Conservation (phyloP, 2,888 invertebrate species). For the Cloeon dipterum region DNA sequence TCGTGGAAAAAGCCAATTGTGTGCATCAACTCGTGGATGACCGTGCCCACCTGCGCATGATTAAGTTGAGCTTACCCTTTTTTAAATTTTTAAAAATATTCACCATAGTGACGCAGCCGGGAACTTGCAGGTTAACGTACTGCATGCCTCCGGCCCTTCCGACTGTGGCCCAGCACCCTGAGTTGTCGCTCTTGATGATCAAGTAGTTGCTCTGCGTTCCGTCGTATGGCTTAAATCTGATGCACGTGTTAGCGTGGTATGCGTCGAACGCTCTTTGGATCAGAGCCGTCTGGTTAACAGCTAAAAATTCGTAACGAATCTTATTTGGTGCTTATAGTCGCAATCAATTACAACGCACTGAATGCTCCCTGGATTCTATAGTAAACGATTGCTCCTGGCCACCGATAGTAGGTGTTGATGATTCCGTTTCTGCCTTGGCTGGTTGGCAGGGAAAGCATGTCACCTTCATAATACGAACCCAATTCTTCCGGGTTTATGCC, state of each 20-base stretch:
- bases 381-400: constrained; percentile 45
- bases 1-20: constrained; percentile 61
- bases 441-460: constrained; percentile 37
- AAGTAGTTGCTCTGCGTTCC: constrained; percentile 41
- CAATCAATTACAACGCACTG: constrained; percentile 20
- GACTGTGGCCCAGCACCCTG: constrained; percentile 66
- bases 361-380: constrained; percentile 42
- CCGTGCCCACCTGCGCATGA: constrained; percentile 31
- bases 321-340: no score
- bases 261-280: neutral
- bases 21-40: constrained; percentile 59
- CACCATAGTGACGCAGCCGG: constrained; percentile 41
- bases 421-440: constrained; percentile 31
- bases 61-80: neutral
- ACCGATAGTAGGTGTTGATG: constrained; percentile 28
- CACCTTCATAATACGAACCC: constrained; percentile 54
- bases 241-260: neutral
- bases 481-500: constrained; percentile 46
- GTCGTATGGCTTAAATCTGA: neutral
- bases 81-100: neutral
- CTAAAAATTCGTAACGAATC: no score
- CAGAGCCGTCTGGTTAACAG: neutral
- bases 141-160: constrained; percentile 37
- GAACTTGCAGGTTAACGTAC: constrained; percentile 28
- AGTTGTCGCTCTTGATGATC: constrained; percentile 36